phyloP scores from a whole-genome alignment of 2,888 invertebrate genomes.

The Eupithecia vulgata region DNA sequence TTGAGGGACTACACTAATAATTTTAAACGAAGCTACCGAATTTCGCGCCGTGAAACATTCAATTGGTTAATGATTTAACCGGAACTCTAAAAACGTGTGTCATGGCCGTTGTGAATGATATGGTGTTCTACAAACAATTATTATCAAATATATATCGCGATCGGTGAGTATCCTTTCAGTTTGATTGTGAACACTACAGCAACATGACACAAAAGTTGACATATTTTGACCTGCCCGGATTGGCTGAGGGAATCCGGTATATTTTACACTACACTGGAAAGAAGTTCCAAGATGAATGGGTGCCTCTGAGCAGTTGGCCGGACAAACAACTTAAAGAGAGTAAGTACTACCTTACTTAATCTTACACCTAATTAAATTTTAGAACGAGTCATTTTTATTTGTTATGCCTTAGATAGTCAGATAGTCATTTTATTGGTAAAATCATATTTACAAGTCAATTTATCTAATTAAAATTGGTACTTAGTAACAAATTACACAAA shows the following conservation, averaged over 20 bases:
- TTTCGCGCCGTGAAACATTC: not conserved
- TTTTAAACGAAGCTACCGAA: too few relatives aligned
- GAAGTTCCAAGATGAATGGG: not conserved
- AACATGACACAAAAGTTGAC: not conserved
- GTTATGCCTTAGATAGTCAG: too few relatives aligned
- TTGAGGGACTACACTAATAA: too few relatives aligned
- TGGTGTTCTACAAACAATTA: not conserved
- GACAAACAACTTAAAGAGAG: not conserved
- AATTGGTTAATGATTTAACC: not conserved
- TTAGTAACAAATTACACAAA: too few relatives aligned
- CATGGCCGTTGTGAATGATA: not conserved
- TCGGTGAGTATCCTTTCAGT: not conserved
- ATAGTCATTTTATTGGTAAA: too few relatives aligned
- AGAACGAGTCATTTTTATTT: too few relatives aligned
- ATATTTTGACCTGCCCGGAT: not conserved
- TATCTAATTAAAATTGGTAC: too few relatives aligned
- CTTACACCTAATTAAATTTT: too few relatives aligned
- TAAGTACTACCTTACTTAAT: conserved; percentile 1
- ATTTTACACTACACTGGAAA: conserved; percentile 8
- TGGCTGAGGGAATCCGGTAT: not conserved
- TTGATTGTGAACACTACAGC: not conserved
- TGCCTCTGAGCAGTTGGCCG: not conserved
- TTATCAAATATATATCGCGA: not conserved
- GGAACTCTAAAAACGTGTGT: not conserved
- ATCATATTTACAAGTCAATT: too few relatives aligned